Base-by-base conservation (phyloP, 2,888 invertebrate species). In the Emmelina monodactyla region DNA sequence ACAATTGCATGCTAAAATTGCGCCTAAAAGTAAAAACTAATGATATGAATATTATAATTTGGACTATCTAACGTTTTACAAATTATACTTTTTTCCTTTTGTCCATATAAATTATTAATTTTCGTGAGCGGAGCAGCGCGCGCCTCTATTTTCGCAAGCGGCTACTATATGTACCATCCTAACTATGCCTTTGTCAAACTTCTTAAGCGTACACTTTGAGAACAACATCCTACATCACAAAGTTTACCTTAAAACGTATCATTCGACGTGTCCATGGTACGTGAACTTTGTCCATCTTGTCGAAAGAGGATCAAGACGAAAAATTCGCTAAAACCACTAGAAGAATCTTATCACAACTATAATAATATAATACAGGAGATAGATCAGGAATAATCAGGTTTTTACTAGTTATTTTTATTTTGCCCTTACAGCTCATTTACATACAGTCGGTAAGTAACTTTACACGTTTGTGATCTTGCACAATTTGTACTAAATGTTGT, bases 41-140 rank as follows among this genome's bases (percentile, higher is more conserved):
- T 79, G 78, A 79, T 79, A 79, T 79, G 78, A 71, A 76, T 62
- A 68, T 63, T 68, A 70, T 43, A 78, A 78, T 78, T 78, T 76
- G 52, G 72, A 64, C 78, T 78, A 78, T 75, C 78, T 78, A 78
- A 69, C 55, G 63, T 64, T 13, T 60, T 66, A 63, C 50, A 62
- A 66, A 56, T n/a, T n/a, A n/a, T n/a, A n/a, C n/a, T n/a, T 60
- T 58, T 43, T 50, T 37, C 50, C 46, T 45, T 51, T 41, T 47
- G 53, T 51, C 47, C 46, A 50, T 5, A 13, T 14, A 9, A 13
- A 51, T 44, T n/a, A n/a, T n/a, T n/a, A n/a, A n/a, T n/a, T n/a
- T n/a, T n/a, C n/a, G n/a, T 50, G 51, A 52, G 47, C 49, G 45
- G 55, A 49, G 52, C 45, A 49, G 55, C 52, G 54, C 49, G 53